phyloP scores from a whole-genome alignment of 2,797 vertebrate species.

The Melanotaenia trifasciata region DNA sequence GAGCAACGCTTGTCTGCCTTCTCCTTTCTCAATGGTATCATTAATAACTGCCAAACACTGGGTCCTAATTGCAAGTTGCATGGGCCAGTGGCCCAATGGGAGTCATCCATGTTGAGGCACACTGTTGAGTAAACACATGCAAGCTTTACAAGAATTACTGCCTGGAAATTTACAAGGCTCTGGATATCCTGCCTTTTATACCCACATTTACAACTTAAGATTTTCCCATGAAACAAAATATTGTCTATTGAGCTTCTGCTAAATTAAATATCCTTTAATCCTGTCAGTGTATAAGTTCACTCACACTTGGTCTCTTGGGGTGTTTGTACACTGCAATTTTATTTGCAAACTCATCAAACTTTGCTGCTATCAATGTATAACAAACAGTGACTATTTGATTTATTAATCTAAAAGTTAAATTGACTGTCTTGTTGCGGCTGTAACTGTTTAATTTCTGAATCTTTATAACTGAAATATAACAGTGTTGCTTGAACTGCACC shows the following conservation, averaged over 20 bases:
- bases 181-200: conserved; percentile 74
- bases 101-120: conserved; percentile 48
- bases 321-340: conserved; percentile 27
- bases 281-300: conserved; percentile 8
- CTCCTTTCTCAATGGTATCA: conserved; percentile 66
- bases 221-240: conserved; percentile 68
- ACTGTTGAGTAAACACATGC: conserved; percentile 77
- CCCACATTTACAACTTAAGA: conserved; percentile 50
- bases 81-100: conserved; percentile 64
- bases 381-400: background rate
- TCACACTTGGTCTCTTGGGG: background rate
- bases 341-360: background rate
- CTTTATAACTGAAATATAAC: no score
- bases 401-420: conserved; percentile 10
- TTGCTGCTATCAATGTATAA: background rate
- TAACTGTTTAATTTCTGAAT: conserved; percentile 3
- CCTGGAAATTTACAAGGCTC: conserved; percentile 77
- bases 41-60: conserved; percentile 76
- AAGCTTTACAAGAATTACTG: conserved; percentile 76
- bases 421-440: conserved; percentile 1
- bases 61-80: conserved; percentile 67
- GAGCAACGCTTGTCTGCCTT: conserved; percentile 66
- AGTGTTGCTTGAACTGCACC: conserved; percentile 23
- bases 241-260: conserved; percentile 20
- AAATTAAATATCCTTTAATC: conserved; percentile 1